Conservation (phyloP, 2,113 vertebrate species). For the Cyprinodon brontotheroides region DNA sequence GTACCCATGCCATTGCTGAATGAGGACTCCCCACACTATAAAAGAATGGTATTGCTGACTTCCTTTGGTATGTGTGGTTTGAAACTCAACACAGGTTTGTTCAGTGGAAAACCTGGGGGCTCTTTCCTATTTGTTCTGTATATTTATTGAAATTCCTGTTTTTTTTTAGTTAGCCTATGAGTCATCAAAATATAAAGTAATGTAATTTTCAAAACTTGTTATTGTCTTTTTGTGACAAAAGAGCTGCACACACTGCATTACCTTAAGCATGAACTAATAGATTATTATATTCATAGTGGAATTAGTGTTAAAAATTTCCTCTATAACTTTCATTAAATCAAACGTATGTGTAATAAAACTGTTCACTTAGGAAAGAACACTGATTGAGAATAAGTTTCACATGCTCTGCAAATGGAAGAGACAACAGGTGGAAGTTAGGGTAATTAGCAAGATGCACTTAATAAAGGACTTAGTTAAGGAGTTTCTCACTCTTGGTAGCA, state of each 20-base stretch:
- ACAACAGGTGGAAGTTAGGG: too few species aligned
- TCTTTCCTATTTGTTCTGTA: constrained; percentile 63
- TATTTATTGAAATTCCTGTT: constrained; percentile 59
- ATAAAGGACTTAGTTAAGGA: too few species aligned
- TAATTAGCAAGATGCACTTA: too few species aligned
- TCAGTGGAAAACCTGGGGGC: constrained; percentile 59
- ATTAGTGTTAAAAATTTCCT: background rate
- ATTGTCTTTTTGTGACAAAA: constrained; percentile 22
- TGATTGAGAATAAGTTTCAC: too few species aligned
- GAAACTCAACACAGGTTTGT: constrained; percentile 73
- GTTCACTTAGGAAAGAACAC: too few species aligned
- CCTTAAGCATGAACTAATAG: constrained; percentile 12
- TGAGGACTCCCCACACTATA: constrained; percentile 69
- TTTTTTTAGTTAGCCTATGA: constrained; percentile 40
- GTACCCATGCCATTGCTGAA: constrained; percentile 57
- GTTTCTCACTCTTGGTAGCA: too few species aligned
- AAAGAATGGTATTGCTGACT: constrained; percentile 72
- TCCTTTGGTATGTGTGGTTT: constrained; percentile 76
- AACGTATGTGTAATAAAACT: too few species aligned
- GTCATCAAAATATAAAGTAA: background rate
- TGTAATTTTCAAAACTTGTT: constrained; percentile 30
- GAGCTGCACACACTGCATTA: constrained; percentile 14
- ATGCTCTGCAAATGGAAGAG: too few species aligned
- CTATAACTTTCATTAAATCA: too few species aligned
- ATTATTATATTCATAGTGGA: background rate